Evolutionary conservation across 2,888 invertebrate genomes (phyloP), one percentile per base, ranked within the genome.

Genomic region (Heteropelma amictum): DNA sequence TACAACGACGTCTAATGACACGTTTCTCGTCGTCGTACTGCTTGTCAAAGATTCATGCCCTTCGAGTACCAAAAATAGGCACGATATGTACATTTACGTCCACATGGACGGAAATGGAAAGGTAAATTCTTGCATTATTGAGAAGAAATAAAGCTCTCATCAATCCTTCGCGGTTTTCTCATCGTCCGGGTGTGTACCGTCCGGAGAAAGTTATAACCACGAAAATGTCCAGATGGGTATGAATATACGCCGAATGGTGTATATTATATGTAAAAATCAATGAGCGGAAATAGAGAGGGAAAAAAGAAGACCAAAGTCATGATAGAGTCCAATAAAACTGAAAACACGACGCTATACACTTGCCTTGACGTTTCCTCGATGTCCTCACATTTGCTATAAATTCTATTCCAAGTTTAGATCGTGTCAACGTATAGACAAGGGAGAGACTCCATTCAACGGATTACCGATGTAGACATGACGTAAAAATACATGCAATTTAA

Each of bases 321-420:
- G 26, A 51, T 61, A 63, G 38, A 26, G 26, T 12, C 19, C 49
- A 33, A 49, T 67, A 12, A 67, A 67, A 49, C 28, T 28, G 47
- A 26, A 67, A 47, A n/a, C 45, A n/a, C 10, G 38, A 23, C 45
- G 47, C 65, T 54, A 53, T 40, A n/a, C n/a, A n/a, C n/a, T 54
- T 45, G 14, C n/a, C 23, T 33, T 17, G 12, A 19, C 65, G 42
- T 49, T 67, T 47, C 12, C 10, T n/a, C 28, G 1, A 5, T 10
- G 33, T 56, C 33, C 65, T 45, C 35, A 26, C 56, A 45, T 56
- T 54, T 35, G 33, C 45, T 56, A 35, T 17, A 33, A 42, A 5
- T 7, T 35, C 35, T 30, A 19, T 26, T 26, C 67, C 26, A 67
- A 54, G 23, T 56, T 45, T 67, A 64, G 53, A 53, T 21, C 54